Evolutionary conservation across 2,113 vertebrate genomes (phyloP).

Genomic region (Gobius niger): DNA sequence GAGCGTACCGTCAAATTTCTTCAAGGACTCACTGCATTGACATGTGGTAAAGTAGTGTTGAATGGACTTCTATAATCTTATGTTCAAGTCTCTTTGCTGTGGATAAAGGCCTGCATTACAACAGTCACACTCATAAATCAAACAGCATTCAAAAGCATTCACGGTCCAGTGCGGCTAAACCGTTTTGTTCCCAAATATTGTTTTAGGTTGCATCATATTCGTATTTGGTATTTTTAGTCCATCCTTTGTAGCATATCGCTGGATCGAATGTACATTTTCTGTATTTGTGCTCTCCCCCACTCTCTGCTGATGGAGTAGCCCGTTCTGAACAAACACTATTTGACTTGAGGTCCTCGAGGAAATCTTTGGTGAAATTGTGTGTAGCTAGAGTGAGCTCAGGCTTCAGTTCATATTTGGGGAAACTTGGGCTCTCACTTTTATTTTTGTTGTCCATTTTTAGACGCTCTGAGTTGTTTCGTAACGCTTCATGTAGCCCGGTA

Average conservation of each 20-base stretch:
- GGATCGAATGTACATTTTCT: conserved; percentile 33
- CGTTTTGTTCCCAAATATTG: neutral
- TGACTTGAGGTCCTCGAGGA: conserved; percentile 37
- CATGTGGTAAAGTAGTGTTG: neutral
- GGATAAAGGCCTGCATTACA: neutral
- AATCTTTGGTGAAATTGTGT: conserved; percentile 44
- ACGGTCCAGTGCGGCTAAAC: conserved; percentile 1
- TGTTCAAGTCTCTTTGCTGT: neutral
- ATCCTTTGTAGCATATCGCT: conserved; percentile 6
- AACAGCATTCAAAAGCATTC: neutral
- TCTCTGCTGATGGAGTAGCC: conserved; percentile 36
- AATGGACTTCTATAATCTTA: neutral
- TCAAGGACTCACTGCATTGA: conserved; percentile 20
- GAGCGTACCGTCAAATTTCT: neutral
- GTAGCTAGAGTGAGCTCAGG: conserved; percentile 19
- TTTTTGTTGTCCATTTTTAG: conserved; percentile 66
- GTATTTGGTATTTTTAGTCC: conserved; percentile 13
- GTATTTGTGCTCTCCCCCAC: neutral
- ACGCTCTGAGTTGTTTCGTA: conserved; percentile 58
- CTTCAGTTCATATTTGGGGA: conserved; percentile 40
- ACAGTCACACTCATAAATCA: neutral
- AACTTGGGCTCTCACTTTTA: conserved; percentile 43
- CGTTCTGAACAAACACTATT: conserved; percentile 37
- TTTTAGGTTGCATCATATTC: neutral
- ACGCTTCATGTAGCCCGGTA: conserved; percentile 55